A percentile compares a stretch with the other conserved stretches of the same genome.
Conservation (phyloP, 2,113 vertebrate genomes). For the Aldabrachelys gigantea region DNA sequence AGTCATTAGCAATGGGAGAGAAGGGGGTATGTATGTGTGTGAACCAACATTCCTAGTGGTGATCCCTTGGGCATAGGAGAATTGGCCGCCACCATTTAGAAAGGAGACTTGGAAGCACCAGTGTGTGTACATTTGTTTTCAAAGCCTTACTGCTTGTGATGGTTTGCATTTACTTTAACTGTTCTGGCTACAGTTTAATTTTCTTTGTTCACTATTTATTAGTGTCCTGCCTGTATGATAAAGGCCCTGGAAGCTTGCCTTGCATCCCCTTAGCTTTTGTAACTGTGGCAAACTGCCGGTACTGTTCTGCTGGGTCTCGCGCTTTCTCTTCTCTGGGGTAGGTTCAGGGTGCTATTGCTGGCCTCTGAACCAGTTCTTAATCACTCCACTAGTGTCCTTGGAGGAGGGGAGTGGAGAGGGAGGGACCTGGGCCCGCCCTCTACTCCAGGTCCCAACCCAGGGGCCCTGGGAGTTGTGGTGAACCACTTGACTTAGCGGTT, state of each 20-base stretch:
- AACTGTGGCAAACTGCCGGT: too few relatives aligned
- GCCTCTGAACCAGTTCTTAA: too few relatives aligned
- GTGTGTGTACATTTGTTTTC: background rate
- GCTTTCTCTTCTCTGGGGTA: too few relatives aligned
- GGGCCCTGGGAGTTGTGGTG: too few relatives aligned
- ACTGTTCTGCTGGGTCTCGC: too few relatives aligned
- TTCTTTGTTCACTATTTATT: background rate
- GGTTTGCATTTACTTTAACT: background rate
- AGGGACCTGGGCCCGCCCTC: too few relatives aligned
- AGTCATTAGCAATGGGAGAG: conserved; percentile 50
- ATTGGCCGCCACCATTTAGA: background rate
- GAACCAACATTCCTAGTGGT: background rate
- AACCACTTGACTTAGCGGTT: too few relatives aligned
- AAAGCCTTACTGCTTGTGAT: background rate
- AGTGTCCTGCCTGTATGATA: background rate
- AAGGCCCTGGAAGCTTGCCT: accelerated
- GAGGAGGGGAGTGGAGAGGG: too few relatives aligned
- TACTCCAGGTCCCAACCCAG: too few relatives aligned
- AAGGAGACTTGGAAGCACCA: background rate
- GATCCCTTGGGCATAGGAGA: conserved; percentile 7
- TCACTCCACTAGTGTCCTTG: too few relatives aligned
- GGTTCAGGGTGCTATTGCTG: too few relatives aligned
- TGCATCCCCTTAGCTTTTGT: background rate
- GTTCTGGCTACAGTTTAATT: background rate
- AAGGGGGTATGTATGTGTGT: background rate